Evolutionary conservation across 2,888 invertebrate genomes (phyloP).

Genomic region (Monochamus alternatus): DNA sequence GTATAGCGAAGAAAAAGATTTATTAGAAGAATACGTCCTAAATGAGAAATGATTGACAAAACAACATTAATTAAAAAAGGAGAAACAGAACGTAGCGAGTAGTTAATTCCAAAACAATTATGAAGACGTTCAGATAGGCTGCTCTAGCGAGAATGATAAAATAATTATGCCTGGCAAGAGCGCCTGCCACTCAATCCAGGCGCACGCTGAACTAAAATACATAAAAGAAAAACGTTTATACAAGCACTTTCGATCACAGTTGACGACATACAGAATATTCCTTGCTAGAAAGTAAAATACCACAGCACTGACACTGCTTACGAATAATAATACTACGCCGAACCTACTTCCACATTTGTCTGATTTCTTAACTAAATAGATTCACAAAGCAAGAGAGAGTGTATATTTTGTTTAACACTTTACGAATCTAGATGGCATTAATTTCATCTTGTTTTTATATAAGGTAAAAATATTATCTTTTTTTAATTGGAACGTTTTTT

Average conservation of each 20-base stretch:
- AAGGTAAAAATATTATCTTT: no score
- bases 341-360: no score
- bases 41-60: conserved; percentile 6
- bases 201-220: conserved; percentile 24
- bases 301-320: no score
- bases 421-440: no score
- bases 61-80: not conserved
- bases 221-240: conserved; percentile 24
- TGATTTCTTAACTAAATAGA: no score
- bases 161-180: conserved; percentile 22
- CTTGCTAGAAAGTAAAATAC: no score
- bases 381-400: no score
- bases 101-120: conserved; percentile 28
- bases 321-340: no score
- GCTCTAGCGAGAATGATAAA: conserved; percentile 21
- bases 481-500: no score
- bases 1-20: no score
- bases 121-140: conserved; percentile 20
- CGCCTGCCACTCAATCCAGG: conserved; percentile 27
- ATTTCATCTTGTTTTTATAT: no score
- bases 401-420: no score
- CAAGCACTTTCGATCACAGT: not conserved
- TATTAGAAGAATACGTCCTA: not conserved
- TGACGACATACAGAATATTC: not conserved
- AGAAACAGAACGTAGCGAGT: not conserved